Evolutionary conservation across 2,888 invertebrate genomes (phyloP).

Genomic region (Serripes groenlandicus): DNA sequence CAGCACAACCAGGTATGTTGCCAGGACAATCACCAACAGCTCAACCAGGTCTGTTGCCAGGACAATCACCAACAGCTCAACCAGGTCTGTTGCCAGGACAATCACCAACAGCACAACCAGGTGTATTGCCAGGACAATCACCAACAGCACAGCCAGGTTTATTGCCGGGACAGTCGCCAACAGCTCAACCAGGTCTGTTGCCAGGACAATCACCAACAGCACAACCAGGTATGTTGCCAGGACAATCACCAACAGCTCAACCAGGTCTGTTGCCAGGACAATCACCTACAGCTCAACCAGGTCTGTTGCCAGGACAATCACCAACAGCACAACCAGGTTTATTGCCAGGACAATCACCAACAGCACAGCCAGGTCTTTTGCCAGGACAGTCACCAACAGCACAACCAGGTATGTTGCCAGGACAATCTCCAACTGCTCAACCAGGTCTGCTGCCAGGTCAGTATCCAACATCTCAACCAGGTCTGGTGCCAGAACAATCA

Average conservation of each 20-base stretch:
- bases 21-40: constrained; percentile 53
- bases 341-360: constrained; percentile 44
- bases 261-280: constrained; percentile 21
- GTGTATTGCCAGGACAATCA: constrained; percentile 37
- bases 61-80: constrained; percentile 40
- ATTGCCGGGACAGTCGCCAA: constrained; percentile 47
- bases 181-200: constrained; percentile 41
- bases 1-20: constrained; percentile 42
- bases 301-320: constrained; percentile 26
- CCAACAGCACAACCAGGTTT: constrained; percentile 56
- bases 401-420: constrained; percentile 9
- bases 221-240: constrained; percentile 37
- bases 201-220: constrained; percentile 50
- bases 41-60: constrained; percentile 18
- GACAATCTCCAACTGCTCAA: constrained; percentile 45
- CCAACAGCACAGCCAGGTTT: constrained; percentile 54
- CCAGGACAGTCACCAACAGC: constrained; percentile 42
- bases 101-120: constrained; percentile 45
- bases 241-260: constrained; percentile 41
- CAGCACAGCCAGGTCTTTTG: constrained; percentile 19
- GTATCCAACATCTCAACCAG: constrained; percentile 47
- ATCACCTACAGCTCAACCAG: constrained; percentile 40
- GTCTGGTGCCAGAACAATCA: constrained; percentile 30
- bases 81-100: constrained; percentile 29
- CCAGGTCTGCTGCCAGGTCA: constrained; percentile 23